Evolutionary conservation across 30 jellyfish, hydroid and myxozoan species (phyloP).

Genomic region (Rhopilema esculentum): DNA sequence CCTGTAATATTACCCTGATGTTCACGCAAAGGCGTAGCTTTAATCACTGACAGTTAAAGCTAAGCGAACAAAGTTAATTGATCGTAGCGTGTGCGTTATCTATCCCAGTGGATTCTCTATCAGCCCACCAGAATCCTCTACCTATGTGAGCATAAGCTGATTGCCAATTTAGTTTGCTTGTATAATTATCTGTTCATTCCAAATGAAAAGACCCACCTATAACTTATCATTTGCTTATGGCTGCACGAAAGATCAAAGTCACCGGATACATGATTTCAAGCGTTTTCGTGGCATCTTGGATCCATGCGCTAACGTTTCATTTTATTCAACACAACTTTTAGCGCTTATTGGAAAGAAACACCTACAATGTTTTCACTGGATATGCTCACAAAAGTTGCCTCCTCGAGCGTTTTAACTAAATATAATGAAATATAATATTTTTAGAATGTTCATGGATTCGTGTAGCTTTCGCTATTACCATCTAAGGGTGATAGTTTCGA

Average conservation of each 20-base stretch:
- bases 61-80: background rate
- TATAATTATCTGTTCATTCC: background rate
- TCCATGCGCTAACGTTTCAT: background rate
- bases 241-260: background rate
- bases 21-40: background rate
- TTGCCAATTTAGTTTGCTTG: background rate
- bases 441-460: too few species aligned
- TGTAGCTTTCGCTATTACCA: too few species aligned
- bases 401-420: too few species aligned
- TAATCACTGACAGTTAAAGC: background rate
- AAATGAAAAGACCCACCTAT: background rate
- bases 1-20: too few species aligned
- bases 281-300: background rate
- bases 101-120: background rate
- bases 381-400: too few species aligned
- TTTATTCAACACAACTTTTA: background rate
- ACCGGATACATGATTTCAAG: background rate
- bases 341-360: too few species aligned
- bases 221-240: background rate
- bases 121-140: background rate
- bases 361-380: too few species aligned
- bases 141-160: background rate
- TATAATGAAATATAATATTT: too few species aligned
- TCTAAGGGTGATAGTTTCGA: too few species aligned
- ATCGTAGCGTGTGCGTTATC: background rate